Evolutionary conservation across 2,113 vertebrate species (phyloP).

Genomic region (Dromaius novaehollandiae): DNA sequence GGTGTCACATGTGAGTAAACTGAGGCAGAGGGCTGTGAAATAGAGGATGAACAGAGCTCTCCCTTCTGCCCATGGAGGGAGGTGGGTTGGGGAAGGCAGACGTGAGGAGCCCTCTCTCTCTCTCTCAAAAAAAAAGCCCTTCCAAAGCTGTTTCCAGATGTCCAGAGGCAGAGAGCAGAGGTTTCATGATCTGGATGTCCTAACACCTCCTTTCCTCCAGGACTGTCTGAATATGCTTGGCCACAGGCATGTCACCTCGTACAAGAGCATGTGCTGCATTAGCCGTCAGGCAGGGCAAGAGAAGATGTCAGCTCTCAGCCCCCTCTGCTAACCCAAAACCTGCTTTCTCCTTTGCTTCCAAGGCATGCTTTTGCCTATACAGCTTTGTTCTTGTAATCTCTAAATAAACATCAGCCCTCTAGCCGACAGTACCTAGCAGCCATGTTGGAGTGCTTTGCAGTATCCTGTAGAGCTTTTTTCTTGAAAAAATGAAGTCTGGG

Average conservation of each 20-base stretch:
- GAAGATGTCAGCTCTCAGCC: too few relatives aligned
- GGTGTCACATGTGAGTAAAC: neutral
- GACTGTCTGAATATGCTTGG: neutral
- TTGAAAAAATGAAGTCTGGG: too few relatives aligned
- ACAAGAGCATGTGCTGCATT: neutral
- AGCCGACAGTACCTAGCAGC: too few relatives aligned
- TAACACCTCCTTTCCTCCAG: neutral
- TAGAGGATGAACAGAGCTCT: neutral
- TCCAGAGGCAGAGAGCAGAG: neutral
- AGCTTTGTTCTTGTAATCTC: too few relatives aligned
- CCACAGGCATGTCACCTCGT: neutral
- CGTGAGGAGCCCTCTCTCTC: neutral
- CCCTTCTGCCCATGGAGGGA: neutral
- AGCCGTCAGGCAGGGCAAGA: accelerated
- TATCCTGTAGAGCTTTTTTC: too few relatives aligned
- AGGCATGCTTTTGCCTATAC: too few relatives aligned
- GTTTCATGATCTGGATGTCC: neutral
- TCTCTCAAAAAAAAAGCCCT: neutral
- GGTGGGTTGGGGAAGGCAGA: neutral
- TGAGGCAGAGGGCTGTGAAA: neutral
- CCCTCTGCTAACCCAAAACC: too few relatives aligned
- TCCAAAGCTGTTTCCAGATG: neutral
- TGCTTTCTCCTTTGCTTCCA: too few relatives aligned
- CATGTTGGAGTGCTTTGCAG: too few relatives aligned
- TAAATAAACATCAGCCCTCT: too few relatives aligned